Percentiles rank a stretch among this genome's conserved stretches.
Conservation (phyloP, 2,797 vertebrate species). For the Coccyzus lansbergi region DNA sequence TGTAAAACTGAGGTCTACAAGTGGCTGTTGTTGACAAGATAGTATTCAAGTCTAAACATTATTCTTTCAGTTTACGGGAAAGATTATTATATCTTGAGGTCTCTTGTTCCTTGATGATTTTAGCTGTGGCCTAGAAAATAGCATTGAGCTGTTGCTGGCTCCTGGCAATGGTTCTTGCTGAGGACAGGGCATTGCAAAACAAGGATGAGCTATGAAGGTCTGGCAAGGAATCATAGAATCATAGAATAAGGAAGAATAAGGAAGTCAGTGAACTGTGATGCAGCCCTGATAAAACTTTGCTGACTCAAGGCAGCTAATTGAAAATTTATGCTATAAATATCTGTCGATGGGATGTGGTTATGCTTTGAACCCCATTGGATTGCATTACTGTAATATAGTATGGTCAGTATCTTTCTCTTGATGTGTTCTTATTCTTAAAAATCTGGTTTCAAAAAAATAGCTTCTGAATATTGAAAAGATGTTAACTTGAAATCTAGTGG, state of each 20-base stretch:
- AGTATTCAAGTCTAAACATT: background rate
- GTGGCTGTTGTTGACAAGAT: background rate
- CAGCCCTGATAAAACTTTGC: slow-evolving; percentile 18
- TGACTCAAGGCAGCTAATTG: slow-evolving; percentile 49
- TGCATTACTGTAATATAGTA: background rate
- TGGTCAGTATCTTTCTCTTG: background rate
- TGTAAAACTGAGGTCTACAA: background rate
- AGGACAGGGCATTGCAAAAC: background rate
- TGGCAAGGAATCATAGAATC: too few relatives aligned
- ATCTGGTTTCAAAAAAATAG: background rate
- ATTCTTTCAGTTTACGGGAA: background rate
- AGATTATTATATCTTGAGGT: background rate
- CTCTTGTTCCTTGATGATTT: background rate
- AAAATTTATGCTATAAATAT: background rate
- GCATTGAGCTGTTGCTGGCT: background rate
- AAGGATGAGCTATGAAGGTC: slow-evolving; percentile 32
- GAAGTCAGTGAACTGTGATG: background rate
- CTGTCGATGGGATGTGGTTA: background rate
- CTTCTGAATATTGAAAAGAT: background rate
- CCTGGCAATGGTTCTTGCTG: slow-evolving; percentile 35
- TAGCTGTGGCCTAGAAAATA: background rate
- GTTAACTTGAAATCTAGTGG: background rate
- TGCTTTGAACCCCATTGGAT: background rate
- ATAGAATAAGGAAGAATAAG: too few relatives aligned
- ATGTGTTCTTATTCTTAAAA: background rate